phyloP scores from a whole-genome alignment of 2,888 invertebrate species.

The Dichetophora obliterata region DNA sequence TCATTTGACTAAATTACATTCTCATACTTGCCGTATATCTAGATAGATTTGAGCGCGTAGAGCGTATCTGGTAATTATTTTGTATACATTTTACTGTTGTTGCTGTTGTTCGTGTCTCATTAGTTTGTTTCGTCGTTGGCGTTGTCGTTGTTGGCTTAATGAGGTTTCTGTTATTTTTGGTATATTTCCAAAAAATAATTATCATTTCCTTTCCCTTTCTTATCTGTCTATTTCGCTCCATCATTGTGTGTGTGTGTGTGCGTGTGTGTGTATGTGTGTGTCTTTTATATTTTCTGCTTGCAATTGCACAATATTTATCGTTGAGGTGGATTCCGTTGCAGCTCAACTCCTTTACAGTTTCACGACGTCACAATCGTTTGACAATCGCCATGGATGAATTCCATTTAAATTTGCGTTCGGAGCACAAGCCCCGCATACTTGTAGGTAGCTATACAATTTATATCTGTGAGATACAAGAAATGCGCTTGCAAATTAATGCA shows the following conservation, averaged over 20 bases:
- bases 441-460: neutral
- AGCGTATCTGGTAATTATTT: slow-evolving; percentile 31
- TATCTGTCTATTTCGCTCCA: neutral
- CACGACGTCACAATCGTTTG: slow-evolving; percentile 50
- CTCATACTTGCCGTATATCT: slow-evolving; percentile 45
- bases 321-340: neutral
- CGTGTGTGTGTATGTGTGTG: neutral
- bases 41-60: slow-evolving; percentile 12
- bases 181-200: slow-evolving; percentile 64
- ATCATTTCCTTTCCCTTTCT: slow-evolving; percentile 58
- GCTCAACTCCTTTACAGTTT: neutral
- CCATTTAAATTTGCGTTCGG: slow-evolving; percentile 26
- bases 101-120: slow-evolving; percentile 42
- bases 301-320: neutral
- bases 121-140: slow-evolving; percentile 40
- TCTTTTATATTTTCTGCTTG: neutral
- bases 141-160: slow-evolving; percentile 55
- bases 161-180: slow-evolving; percentile 65
- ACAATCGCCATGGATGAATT: slow-evolving; percentile 50
- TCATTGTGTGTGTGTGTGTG: neutral
- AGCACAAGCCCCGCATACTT: neutral
- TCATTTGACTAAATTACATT: slow-evolving; percentile 65
- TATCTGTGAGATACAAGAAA: neutral
- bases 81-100: slow-evolving; percentile 12
- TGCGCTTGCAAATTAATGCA: slow-evolving; percentile 9